Conservation (phyloP, 2,797 vertebrate genomes). For the Rachycentron canadum region DNA sequence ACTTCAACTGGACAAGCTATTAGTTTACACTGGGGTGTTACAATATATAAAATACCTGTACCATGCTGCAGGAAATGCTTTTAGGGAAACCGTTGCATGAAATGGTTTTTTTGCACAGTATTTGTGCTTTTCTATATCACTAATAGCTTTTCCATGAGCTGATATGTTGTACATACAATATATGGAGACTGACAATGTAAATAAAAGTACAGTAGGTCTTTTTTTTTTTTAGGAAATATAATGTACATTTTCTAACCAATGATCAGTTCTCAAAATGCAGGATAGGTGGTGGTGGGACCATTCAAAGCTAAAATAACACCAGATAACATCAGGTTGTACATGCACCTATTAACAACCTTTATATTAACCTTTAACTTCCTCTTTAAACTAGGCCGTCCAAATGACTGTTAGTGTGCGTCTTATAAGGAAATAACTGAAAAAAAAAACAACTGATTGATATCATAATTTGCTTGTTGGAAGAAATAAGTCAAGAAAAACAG, state of each 20-base stretch:
- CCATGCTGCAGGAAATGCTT: conserved; percentile 3
- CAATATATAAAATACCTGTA: not conserved
- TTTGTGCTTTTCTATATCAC: too few relatives aligned
- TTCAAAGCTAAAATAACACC: not conserved
- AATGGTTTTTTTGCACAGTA: conserved; percentile 1
- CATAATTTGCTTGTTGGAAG: not conserved
- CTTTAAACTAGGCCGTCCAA: conserved; percentile 32
- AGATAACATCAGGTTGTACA: not conserved
- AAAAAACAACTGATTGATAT: conserved; percentile 32
- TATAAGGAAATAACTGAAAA: conserved; percentile 54
- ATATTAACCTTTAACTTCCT: conserved; percentile 59
- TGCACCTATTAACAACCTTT: conserved; percentile 26
- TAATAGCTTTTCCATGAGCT: too few relatives aligned
- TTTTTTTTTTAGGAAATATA: not conserved
- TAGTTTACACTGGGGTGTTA: not conserved
- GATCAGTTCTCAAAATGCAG: not conserved
- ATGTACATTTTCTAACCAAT: not conserved
- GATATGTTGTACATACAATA: not conserved
- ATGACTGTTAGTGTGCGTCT: not conserved
- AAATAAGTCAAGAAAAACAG: conserved; percentile 44
- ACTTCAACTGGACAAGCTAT: not conserved
- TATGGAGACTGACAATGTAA: not conserved
- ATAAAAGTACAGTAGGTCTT: not conserved
- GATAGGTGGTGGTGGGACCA: not conserved
- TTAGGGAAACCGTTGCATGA: not conserved